These are phyloP conservation scores for Halcyon badia DNA, from an alignment of 2,797 vertebrate genomes.

Conservation along the genomic window DNA sequence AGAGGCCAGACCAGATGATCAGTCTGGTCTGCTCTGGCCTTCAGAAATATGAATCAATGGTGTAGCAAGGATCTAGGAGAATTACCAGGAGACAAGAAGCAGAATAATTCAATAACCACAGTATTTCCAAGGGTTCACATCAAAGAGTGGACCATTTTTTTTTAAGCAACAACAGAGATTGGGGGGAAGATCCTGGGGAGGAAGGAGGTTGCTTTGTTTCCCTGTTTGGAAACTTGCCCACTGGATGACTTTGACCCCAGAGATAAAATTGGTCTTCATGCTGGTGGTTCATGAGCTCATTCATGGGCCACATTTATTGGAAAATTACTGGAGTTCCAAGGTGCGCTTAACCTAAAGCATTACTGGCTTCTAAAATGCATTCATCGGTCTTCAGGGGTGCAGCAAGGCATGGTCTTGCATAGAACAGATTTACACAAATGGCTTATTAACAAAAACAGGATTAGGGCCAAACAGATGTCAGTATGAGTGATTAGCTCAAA, in stretches of 20 bases:
- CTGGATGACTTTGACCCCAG: conserved; percentile 17
- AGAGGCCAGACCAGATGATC: conserved; percentile 40
- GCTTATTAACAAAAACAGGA: conserved; percentile 63
- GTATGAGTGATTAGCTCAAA: conserved; percentile 71
- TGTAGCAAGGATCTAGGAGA: conserved; percentile 24
- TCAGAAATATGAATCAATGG: conserved; percentile 42
- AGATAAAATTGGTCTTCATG: conserved; percentile 66
- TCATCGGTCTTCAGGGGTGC: conserved; percentile 70
- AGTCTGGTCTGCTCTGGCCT: conserved; percentile 17
- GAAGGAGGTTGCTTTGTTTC: conserved; percentile 43
- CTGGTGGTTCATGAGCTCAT: conserved; percentile 66
- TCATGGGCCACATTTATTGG: conserved; percentile 28
- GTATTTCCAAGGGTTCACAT: conserved; percentile 19
- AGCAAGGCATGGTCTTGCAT: conserved; percentile 43
- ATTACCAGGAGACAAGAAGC: conserved; percentile 32
- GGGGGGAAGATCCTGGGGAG: not conserved
- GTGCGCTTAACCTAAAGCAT: conserved; percentile 70
- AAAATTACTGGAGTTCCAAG: conserved; percentile 62
- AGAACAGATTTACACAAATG: conserved; percentile 66
- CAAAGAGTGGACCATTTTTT: not conserved
- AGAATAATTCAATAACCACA: conserved; percentile 32
- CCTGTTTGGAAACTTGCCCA: conserved; percentile 59
- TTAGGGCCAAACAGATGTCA: conserved; percentile 73
- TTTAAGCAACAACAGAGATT: not conserved
- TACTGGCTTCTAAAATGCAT: conserved; percentile 73